Base-by-base conservation (phyloP, 1,140 invertebrate species). In the Zaprionus camerounensis region DNA sequence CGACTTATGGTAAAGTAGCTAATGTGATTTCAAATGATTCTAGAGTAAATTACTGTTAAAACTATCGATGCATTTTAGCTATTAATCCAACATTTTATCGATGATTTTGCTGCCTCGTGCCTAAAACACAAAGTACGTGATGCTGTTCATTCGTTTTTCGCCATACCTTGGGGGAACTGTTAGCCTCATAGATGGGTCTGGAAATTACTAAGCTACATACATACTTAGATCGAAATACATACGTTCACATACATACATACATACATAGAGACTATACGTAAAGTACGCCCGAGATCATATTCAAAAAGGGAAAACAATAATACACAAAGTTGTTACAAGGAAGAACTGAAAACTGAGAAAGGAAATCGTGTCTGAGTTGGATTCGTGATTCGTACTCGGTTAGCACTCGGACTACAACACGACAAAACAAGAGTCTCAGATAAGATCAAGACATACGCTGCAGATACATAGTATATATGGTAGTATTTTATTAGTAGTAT, bases 381-480 rank as follows among this genome's bases (percentile, higher is more conserved):
- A 28, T 53, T 36, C 34, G 67, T 70, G 44, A 61, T 46, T 46
- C 34, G 57, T 49, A 53, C 67, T 49, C 59, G 58, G 7, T 68
- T 68, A 49, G 49, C 55, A 73, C 71, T 67, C 71, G 63, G 44
- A 49, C 66, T 70, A 70, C 53, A 51, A 51, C 46, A 51, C 46
- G 22, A 56, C 57, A 76, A 46, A 61, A 73, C 58, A 67, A 74
- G 53, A 80, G 78, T 76, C 77, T 76, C 77, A 80, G 79, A 66
- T 75, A 64, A 81, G 77, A 78, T 74, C 79, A 71, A 65, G 69
- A 65, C 15, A 31, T 56, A 51, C 46, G 46, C 46, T 64, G 61
- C 22, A 81, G 73, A 71, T 77, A 81, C 79, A 81, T 74, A 76
- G 72, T 80, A 80, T 76, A 64, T 62, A 80, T 75, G 53, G 41